phyloP scores from a whole-genome alignment of 2,113 vertebrate species.

The Hippoglossus stenolepis region DNA sequence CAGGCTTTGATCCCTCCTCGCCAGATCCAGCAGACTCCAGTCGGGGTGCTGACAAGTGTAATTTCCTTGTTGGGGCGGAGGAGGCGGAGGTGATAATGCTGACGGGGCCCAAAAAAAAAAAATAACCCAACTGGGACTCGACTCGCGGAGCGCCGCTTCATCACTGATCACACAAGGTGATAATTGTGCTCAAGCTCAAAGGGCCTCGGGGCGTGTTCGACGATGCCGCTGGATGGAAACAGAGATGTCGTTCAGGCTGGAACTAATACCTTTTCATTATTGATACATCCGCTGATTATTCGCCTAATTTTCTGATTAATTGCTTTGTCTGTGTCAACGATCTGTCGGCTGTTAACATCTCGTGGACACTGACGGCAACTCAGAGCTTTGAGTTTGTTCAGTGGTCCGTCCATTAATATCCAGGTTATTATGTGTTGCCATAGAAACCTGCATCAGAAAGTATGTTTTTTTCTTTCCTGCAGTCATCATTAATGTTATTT shows the following conservation, averaged over 20 bases:
- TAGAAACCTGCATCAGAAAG: not conserved
- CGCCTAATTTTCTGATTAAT: no score
- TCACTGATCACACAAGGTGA: conserved; percentile 28
- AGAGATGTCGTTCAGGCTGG: no score
- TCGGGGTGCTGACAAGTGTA: conserved; percentile 62
- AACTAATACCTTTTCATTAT: no score
- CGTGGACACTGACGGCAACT: no score
- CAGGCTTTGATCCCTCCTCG: conserved; percentile 59
- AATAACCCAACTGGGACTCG: not conserved
- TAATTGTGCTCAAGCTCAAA: not conserved
- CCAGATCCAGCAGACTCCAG: conserved; percentile 53
- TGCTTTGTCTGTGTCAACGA: no score
- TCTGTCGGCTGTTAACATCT: no score
- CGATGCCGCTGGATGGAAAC: no score
- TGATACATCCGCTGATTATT: no score
- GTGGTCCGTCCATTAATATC: no score
- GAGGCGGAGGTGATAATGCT: conserved; percentile 33
- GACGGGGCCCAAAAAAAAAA: conserved; percentile 25
- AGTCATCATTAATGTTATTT: not conserved
- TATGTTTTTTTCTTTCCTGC: no score
- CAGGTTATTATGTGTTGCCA: not conserved
- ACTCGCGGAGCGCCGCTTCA: conserved; percentile 4
- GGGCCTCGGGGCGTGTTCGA: not conserved
- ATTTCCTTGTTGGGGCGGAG: conserved; percentile 46
- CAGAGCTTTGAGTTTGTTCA: no score